phyloP scores from a whole-genome alignment of 1,140 invertebrate species.

The Nylanderia fulva region DNA sequence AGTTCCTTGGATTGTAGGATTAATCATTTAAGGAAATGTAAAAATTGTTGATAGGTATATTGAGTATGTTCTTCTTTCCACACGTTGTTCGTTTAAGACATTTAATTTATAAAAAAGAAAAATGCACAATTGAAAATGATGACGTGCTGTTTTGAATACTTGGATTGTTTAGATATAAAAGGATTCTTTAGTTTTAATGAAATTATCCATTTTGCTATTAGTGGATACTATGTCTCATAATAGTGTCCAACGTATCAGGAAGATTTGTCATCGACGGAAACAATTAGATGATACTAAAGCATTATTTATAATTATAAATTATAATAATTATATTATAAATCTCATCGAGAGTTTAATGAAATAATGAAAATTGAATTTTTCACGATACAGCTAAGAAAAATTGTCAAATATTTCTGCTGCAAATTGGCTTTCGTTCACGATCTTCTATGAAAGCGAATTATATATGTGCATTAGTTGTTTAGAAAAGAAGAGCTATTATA shows the following conservation, averaged over 20 bases:
- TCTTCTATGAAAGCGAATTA: background rate
- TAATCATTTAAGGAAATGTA: background rate
- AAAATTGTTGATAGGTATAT: background rate
- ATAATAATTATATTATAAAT: no score
- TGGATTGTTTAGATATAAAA: background rate
- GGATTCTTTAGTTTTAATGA: background rate
- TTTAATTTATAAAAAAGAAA: background rate
- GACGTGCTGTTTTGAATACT: background rate
- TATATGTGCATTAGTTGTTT: no score
- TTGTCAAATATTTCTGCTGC: background rate
- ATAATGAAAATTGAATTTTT: background rate
- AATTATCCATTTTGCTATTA: background rate
- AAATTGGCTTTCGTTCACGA: background rate
- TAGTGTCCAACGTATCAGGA: background rate
- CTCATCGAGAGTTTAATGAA: background rate
- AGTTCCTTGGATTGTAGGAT: conserved; percentile 19
- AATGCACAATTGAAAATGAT: conserved; percentile 16
- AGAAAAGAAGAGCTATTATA: no score
- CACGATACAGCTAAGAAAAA: background rate
- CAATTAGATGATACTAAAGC: background rate
- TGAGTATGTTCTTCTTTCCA: conserved; percentile 33
- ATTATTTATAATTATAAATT: background rate
- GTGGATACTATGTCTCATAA: background rate
- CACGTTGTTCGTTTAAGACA: background rate
- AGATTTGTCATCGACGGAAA: conserved; percentile 5